Evolutionary conservation across 2,797 vertebrate species (phyloP), one percentile per base, ranked within the genome.

Genomic region (Dendrocincla fuliginosa): DNA sequence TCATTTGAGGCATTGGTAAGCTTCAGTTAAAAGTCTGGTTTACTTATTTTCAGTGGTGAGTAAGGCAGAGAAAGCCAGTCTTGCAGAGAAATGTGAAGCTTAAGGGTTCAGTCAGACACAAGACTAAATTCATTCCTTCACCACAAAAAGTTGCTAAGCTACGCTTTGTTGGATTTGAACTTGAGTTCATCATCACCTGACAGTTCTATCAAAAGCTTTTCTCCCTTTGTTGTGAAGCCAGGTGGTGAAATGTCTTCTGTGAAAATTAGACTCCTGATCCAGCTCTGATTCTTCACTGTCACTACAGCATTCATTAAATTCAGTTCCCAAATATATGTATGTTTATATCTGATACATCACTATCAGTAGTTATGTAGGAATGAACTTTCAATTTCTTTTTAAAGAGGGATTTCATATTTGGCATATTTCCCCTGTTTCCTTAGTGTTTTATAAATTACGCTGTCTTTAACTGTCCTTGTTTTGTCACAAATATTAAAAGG

Each of bases 161-260:
- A 35, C 6, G 4, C 79, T 94, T 91, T 52, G 68, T 88, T 92
- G 87, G 93, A 93, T 83, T 84, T 88, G 89, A 97, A 96, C 91
- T 91, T 19, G 33, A 94, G 89, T 96, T 93, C 87, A 80, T 76
- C 56, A 49, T 93, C 73, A 67, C 63, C 37, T 85, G 93, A 86
- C 73, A 93, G 70, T 93, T 96, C 81, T 90, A 92, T 96, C 91
- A 95, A 92, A 94, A 94, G 65, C 46, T 67, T 69, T 70, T 76
- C 95, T 77, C 64, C 28, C 47, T 96, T 92, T 92, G 75, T 89
- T 80, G 49, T 27, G 32, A 93, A 74, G 33, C 80, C 91, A 96
- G 91, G 94, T 95, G 94, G 52, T 70, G 94, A 84, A 90, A 89
- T 46, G 20, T 85, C 78, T 85, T 59, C 80, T 86, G 41, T 87